phyloP scores from a whole-genome alignment of 2,797 vertebrate species.

The Parauchenoglanis punctatus region DNA sequence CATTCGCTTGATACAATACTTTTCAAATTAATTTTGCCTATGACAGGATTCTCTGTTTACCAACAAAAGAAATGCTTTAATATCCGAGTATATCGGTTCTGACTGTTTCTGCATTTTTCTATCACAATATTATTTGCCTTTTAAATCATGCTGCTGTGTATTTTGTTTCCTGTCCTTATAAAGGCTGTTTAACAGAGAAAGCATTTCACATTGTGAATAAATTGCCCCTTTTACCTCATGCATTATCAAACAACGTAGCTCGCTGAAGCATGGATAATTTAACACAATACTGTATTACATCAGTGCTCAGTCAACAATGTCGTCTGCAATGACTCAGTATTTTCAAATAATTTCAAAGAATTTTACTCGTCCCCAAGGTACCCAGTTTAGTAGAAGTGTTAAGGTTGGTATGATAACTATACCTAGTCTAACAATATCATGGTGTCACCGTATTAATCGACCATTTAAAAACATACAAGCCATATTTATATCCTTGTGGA shows the following conservation, averaged over 20 bases:
- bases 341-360: slow-evolving; percentile 31
- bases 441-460: not conserved
- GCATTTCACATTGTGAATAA: slow-evolving; percentile 46
- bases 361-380: not conserved
- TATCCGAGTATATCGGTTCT: not conserved
- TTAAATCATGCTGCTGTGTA: not conserved
- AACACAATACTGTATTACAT: slow-evolving; percentile 42
- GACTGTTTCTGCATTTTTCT: not conserved
- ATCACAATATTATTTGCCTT: not conserved
- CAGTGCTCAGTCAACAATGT: slow-evolving; percentile 48
- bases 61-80: not conserved
- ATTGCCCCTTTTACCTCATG: slow-evolving; percentile 50
- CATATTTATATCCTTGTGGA: not conserved
- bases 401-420: not conserved
- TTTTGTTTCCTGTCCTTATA: slow-evolving; percentile 15
- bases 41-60: not conserved
- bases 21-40: not conserved
- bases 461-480: not conserved
- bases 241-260: slow-evolving; percentile 47
- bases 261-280: slow-evolving; percentile 51
- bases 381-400: not conserved
- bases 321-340: slow-evolving; percentile 38
- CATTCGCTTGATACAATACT: not conserved
- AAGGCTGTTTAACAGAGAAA: slow-evolving; percentile 45
- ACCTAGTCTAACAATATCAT: not conserved